phyloP scores from a whole-genome alignment of 30 jellyfish, hydroid and myxozoan species.

The Morbakka virulenta region DNA sequence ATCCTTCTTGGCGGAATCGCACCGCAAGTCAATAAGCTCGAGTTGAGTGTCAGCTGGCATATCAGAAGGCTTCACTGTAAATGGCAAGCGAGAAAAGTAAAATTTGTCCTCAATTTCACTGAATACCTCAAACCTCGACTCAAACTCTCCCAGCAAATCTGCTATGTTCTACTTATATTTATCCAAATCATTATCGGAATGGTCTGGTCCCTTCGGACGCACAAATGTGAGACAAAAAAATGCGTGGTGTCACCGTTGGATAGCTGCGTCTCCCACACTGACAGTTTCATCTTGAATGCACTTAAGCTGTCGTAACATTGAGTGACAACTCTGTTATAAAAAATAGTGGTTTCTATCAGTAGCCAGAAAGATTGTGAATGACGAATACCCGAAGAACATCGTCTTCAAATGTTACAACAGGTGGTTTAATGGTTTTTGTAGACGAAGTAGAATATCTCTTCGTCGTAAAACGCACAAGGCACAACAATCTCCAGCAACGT shows the following conservation, averaged over 20 bases:
- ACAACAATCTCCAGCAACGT: too few relatives aligned
- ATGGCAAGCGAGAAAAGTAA: neutral
- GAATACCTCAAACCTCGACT: neutral
- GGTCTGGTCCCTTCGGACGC: neutral
- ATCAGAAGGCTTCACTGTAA: neutral
- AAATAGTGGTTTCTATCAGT: too few relatives aligned
- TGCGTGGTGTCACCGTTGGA: neutral
- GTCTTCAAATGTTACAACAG: too few relatives aligned
- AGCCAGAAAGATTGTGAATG: too few relatives aligned
- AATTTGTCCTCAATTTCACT: neutral
- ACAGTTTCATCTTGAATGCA: conserved; percentile 6
- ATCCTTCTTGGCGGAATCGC: neutral
- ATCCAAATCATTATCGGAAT: neutral
- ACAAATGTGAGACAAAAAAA: conserved; percentile 1
- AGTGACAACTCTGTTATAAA: neutral
- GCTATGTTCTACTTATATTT: neutral
- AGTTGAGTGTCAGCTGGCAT: neutral
- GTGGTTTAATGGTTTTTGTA: too few relatives aligned
- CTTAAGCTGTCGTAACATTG: conserved; percentile 1
- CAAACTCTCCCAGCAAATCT: neutral
- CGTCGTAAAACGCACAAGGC: too few relatives aligned
- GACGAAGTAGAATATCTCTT: too few relatives aligned
- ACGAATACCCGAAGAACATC: too few relatives aligned
- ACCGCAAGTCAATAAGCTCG: neutral
- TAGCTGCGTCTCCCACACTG: conserved; percentile 23